Evolutionary conservation across 2,113 vertebrate genomes (phyloP).

Genomic region (Platysternon megacephalum): DNA sequence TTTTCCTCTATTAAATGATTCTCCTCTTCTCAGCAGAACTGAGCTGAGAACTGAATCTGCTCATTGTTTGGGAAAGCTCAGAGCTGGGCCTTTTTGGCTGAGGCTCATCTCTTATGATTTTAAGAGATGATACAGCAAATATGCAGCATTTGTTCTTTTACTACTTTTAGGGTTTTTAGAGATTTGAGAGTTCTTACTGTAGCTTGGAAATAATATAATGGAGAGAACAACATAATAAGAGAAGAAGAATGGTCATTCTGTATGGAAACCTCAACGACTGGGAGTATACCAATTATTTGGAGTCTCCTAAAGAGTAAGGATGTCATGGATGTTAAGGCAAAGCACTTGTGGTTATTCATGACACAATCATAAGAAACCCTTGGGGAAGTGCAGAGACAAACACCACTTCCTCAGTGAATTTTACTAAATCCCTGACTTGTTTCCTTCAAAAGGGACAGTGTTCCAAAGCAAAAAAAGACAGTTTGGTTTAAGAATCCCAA

Average conservation of each 20-base stretch:
- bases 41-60: slow-evolving; percentile 44
- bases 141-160: slow-evolving; percentile 73
- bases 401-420: not conserved
- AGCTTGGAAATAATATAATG: not conserved
- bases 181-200: not conserved
- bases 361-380: not conserved
- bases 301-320: slow-evolving; percentile 46
- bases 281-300: slow-evolving; percentile 16
- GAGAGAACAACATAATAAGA: slow-evolving; percentile 37
- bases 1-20: slow-evolving; percentile 42
- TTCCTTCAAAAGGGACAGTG: not conserved
- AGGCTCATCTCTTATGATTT: slow-evolving; percentile 66
- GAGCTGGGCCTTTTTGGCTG: slow-evolving; percentile 52
- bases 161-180: slow-evolving; percentile 49
- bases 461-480: not conserved
- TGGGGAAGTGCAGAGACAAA: slow-evolving; percentile 12
- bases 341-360: slow-evolving; percentile 21
- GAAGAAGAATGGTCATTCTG: slow-evolving; percentile 22
- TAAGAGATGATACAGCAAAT: slow-evolving; percentile 73
- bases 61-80: too few species aligned
- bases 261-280: slow-evolving; percentile 17
- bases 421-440: not conserved
- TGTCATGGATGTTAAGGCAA: slow-evolving; percentile 1
- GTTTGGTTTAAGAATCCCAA: not conserved
- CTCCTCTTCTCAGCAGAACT: slow-evolving; percentile 48